Conservation (phyloP, 2,113 vertebrate species). For the Barbus barbus region DNA sequence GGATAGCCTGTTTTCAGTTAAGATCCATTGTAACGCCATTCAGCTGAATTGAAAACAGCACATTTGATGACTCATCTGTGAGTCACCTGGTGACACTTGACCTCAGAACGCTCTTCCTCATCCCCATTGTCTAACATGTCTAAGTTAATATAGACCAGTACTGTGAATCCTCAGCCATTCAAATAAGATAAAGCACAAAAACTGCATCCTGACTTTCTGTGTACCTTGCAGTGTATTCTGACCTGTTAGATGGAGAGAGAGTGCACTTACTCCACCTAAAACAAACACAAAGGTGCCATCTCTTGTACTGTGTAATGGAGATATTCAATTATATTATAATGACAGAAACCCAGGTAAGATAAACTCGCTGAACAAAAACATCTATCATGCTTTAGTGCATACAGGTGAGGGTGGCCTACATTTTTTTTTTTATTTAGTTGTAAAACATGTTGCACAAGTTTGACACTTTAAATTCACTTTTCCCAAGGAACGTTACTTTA, state of each 20-base stretch:
- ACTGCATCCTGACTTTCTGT: neutral
- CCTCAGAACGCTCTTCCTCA: neutral
- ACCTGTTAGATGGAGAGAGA: neutral
- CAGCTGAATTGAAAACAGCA: neutral
- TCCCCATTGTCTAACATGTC: neutral
- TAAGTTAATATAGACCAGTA: neutral
- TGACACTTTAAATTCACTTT: neutral
- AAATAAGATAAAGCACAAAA: constrained; percentile 20
- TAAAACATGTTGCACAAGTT: neutral
- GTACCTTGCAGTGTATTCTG: neutral
- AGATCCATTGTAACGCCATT: neutral
- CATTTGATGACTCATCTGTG: neutral
- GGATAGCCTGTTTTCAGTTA: neutral
- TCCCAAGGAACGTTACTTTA: neutral
- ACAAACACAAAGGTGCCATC: neutral
- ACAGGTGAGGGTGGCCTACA: neutral
- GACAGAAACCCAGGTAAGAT: neutral
- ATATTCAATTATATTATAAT: neutral
- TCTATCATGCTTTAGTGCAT: neutral
- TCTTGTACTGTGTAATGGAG: neutral
- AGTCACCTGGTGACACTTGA: neutral
- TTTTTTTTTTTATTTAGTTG: neutral
- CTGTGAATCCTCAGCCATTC: neutral
- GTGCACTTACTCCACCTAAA: neutral
- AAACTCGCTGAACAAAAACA: neutral